phyloP scores from a whole-genome alignment of 2,113 vertebrate species.

The Acanthochromis polyacanthus region DNA sequence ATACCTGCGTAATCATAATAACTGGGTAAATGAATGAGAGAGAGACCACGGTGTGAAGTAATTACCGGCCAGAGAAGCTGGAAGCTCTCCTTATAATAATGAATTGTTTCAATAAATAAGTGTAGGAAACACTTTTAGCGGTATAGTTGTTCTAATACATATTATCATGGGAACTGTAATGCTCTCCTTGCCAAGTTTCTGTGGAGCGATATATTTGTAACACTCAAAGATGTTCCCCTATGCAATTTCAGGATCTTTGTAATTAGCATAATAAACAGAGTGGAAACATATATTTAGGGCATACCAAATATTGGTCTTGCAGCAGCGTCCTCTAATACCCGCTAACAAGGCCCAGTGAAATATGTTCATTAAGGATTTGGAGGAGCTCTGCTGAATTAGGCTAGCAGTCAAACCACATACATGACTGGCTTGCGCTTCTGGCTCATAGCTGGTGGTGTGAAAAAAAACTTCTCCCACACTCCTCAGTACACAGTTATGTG shows the following conservation, averaged over 20 bases:
- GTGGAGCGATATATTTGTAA: slow-evolving; percentile 45
- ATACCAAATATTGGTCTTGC: slow-evolving; percentile 52
- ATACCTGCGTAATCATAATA: slow-evolving; percentile 61
- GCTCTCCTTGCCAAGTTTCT: slow-evolving; percentile 37
- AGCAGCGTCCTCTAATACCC: slow-evolving; percentile 36
- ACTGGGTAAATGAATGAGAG: slow-evolving; percentile 63
- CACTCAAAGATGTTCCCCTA: slow-evolving; percentile 23
- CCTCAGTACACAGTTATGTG: slow-evolving; percentile 47
- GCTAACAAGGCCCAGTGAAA: slow-evolving; percentile 47
- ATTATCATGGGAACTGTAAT: slow-evolving; percentile 39
- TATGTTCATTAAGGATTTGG: slow-evolving; percentile 54
- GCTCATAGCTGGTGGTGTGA: slow-evolving; percentile 17
- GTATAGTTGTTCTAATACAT: slow-evolving; percentile 39
- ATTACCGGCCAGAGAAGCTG: slow-evolving; percentile 59
- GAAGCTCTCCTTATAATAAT: slow-evolving; percentile 54
- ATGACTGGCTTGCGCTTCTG: slow-evolving; percentile 51
- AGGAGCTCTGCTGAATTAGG: slow-evolving; percentile 42
- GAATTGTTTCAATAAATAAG: slow-evolving; percentile 60
- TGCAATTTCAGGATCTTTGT: slow-evolving; percentile 35
- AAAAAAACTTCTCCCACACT: slow-evolving; percentile 4
- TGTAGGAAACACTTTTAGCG: slow-evolving; percentile 44
- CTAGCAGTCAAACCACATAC: slow-evolving; percentile 37
- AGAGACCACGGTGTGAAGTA: slow-evolving; percentile 60
- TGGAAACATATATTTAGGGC: slow-evolving; percentile 46
- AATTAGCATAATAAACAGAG: slow-evolving; percentile 59